phyloP scores from a whole-genome alignment of 64 coral and sea anemone species.

The Montipora capricornis region DNA sequence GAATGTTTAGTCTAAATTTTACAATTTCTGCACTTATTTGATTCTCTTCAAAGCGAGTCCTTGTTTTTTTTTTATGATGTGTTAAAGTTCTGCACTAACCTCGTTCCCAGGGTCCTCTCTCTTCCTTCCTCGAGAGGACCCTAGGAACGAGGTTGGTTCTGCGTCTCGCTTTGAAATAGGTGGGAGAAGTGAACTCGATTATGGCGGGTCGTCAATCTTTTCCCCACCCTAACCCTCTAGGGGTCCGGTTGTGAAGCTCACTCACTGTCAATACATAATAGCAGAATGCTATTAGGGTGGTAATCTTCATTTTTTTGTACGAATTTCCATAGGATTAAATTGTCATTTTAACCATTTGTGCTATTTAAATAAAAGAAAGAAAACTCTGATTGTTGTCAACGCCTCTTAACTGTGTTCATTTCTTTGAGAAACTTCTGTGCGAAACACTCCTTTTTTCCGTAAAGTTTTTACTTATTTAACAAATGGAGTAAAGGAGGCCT shows the following conservation, averaged over 20 bases:
- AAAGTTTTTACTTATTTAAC: neutral
- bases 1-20: neutral
- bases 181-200: too few relatives aligned
- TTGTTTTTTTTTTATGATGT: too few relatives aligned
- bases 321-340: neutral
- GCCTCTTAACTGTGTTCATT: neutral
- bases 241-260: neutral
- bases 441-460: too few relatives aligned
- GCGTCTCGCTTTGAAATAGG: too few relatives aligned
- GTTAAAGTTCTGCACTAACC: too few relatives aligned
- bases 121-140: too few relatives aligned
- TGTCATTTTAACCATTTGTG: neutral
- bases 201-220: neutral
- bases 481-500: neutral
- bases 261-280: neutral
- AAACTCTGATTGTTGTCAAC: constrained; percentile 33
- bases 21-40: too few relatives aligned
- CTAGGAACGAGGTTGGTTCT: too few relatives aligned
- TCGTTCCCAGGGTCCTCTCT: too few relatives aligned
- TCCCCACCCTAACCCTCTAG: neutral
- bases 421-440: neutral
- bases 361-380: constrained; percentile 30
- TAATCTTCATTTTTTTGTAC: neutral
- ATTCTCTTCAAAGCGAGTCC: too few relatives aligned
- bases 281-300: neutral